Percentiles rank a stretch among this genome's conserved stretches.
phyloP scores from a whole-genome alignment of 2,888 invertebrate species.

The Sturmia bella region DNA sequence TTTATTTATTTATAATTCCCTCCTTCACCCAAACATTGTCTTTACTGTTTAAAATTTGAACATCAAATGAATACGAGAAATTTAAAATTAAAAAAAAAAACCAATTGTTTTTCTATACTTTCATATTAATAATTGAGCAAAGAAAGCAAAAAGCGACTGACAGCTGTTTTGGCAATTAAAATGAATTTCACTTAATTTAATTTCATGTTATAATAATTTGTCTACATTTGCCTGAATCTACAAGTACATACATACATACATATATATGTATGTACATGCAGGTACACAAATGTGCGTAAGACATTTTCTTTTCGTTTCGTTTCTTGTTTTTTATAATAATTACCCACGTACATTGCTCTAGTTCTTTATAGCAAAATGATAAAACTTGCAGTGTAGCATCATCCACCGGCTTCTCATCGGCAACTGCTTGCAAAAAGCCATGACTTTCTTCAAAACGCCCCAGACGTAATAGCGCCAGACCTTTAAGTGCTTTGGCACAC shows the following conservation, averaged over 20 bases:
- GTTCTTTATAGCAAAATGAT: slow-evolving; percentile 96
- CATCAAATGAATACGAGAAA: slow-evolving; percentile 26
- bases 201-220: slow-evolving; percentile 42
- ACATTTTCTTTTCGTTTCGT: slow-evolving; percentile 6
- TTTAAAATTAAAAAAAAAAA: slow-evolving; percentile 3
- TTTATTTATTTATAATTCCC: no score
- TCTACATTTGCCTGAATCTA: slow-evolving; percentile 14
- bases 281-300: no score
- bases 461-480: slow-evolving; percentile 93
- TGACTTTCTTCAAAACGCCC: slow-evolving; percentile 92
- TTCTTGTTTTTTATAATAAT: slow-evolving; percentile 52
- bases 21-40: no score
- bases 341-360: slow-evolving; percentile 89
- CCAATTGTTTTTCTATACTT: not conserved
- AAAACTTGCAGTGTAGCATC: slow-evolving; percentile 97
- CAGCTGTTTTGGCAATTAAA: slow-evolving; percentile 59
- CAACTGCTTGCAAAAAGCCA: slow-evolving; percentile 88
- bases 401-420: slow-evolving; percentile 92
- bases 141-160: slow-evolving; percentile 42
- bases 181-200: slow-evolving; percentile 47
- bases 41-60: slow-evolving; percentile 56
- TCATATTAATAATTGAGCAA: slow-evolving; percentile 11
- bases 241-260: not conserved
- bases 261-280: not conserved
- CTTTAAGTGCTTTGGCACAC: slow-evolving; percentile 96